Conservation (phyloP, 2,113 vertebrate species). For the Psilopogon haemacephalus region DNA sequence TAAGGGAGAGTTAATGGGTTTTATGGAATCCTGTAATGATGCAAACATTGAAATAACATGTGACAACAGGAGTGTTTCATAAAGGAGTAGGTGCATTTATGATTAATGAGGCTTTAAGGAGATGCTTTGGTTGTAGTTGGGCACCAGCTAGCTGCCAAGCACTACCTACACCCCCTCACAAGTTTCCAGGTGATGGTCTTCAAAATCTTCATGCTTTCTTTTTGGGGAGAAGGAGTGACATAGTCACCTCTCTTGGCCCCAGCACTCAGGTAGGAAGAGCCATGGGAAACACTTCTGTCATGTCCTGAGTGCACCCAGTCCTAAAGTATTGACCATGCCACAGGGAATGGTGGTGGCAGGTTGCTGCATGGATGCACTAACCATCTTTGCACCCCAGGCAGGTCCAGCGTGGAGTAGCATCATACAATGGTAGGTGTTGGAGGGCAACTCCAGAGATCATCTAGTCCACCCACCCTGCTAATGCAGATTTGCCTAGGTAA, state of each 20-base stretch:
- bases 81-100: neutral
- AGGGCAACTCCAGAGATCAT: too few relatives aligned
- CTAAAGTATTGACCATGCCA: neutral
- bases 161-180: neutral
- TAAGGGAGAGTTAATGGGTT: neutral
- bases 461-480: too few relatives aligned
- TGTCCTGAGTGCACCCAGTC: neutral
- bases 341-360: neutral
- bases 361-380: rapidly evolving
- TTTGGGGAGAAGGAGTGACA: neutral
- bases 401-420: neutral
- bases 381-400: neutral
- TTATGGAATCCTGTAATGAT: neutral
- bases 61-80: neutral
- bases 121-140: neutral
- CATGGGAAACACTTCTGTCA: neutral
- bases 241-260: neutral
- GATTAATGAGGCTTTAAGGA: neutral
- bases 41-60: neutral
- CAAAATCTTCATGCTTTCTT: neutral
- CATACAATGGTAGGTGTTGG: too few relatives aligned
- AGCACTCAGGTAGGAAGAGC: neutral
- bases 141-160: neutral
- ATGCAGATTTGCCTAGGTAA: too few relatives aligned
- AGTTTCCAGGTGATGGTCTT: neutral